Conservation (phyloP, 2,888 invertebrate genomes). For the Aporophyla nigra region DNA sequence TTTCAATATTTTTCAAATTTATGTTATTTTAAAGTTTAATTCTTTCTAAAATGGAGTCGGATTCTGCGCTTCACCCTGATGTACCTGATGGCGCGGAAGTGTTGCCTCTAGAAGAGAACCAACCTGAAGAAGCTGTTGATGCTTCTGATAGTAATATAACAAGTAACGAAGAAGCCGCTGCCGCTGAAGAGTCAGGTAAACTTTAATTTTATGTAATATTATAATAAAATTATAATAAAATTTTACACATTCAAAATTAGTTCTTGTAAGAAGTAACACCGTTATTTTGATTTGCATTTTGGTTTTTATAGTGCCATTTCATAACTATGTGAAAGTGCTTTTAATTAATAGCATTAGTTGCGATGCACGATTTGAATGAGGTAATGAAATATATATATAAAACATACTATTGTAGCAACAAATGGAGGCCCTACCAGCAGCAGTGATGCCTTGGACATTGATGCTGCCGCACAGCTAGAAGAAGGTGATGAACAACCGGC, state of each 20-base stretch:
- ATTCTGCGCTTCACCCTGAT: slow-evolving; percentile 83
- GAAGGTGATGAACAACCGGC: slow-evolving; percentile 78
- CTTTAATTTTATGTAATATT: neutral
- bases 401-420: slow-evolving; percentile 73
- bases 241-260: neutral
- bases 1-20: slow-evolving; percentile 80
- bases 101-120: slow-evolving; percentile 84
- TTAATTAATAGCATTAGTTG: neutral
- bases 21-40: slow-evolving; percentile 59
- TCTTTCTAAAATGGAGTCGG: slow-evolving; percentile 83
- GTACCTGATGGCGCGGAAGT: slow-evolving; percentile 89
- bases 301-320: slow-evolving; percentile 2
- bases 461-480: slow-evolving; percentile 74
- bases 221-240: neutral
- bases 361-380: slow-evolving; percentile 35
- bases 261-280: slow-evolving; percentile 38
- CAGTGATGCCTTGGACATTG: slow-evolving; percentile 84
- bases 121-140: slow-evolving; percentile 80
- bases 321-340: neutral
- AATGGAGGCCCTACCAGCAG: slow-evolving; percentile 87
- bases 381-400: slow-evolving; percentile 20
- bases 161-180: slow-evolving; percentile 79
- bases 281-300: slow-evolving; percentile 57
- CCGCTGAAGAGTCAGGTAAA: slow-evolving; percentile 80
- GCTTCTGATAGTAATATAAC: slow-evolving; percentile 82